These are phyloP conservation scores for Steatornis caripensis DNA, from an alignment of 2,113 vertebrate species.

Conservation along the genomic window DNA sequence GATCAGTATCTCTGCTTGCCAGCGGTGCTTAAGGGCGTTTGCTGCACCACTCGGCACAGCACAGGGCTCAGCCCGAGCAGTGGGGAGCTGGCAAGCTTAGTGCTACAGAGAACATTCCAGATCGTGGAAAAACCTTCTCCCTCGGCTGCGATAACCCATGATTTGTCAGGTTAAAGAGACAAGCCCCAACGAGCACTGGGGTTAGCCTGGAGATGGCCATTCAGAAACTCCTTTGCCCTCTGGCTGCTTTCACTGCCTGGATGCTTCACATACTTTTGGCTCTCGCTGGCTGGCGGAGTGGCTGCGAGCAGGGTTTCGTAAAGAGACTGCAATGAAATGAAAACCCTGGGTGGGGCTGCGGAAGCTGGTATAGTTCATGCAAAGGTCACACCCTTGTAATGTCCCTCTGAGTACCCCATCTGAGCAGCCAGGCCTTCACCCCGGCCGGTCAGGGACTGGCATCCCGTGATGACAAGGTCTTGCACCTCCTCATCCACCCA, in stretches of 20 bases:
- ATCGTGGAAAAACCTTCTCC: neutral
- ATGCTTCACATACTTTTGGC: neutral
- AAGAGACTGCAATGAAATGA: neutral
- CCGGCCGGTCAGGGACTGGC: neutral
- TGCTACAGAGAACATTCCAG: neutral
- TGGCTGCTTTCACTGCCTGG: neutral
- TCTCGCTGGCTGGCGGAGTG: neutral
- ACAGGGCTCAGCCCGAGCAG: neutral
- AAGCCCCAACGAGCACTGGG: neutral
- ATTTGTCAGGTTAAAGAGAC: neutral
- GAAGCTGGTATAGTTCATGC: neutral
- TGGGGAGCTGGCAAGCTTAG: neutral
- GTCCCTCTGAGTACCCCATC: neutral
- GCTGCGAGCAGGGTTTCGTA: neutral
- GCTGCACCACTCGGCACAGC: neutral
- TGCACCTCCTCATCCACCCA: neutral
- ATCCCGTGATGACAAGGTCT: rapidly evolving
- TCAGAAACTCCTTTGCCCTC: neutral
- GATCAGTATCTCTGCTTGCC: neutral
- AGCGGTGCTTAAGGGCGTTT: neutral
- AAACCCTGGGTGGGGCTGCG: neutral
- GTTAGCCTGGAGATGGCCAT: conserved; percentile 1
- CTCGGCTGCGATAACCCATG: neutral
- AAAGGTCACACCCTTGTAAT: neutral
- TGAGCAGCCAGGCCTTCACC: neutral